Evolutionary conservation across 2,888 invertebrate species (phyloP).

Genomic region (Apodemia zela): DNA sequence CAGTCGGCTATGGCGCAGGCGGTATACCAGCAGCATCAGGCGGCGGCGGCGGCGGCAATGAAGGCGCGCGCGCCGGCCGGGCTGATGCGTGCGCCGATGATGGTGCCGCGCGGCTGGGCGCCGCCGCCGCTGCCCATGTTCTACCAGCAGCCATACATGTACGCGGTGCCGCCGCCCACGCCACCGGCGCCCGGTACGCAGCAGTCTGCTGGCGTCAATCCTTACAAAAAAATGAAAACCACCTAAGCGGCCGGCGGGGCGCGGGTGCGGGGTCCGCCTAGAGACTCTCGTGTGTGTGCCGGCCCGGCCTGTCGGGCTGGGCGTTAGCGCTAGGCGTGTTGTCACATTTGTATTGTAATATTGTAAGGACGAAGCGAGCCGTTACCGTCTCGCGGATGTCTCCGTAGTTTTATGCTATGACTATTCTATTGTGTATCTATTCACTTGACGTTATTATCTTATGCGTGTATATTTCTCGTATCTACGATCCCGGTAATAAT

Average conservation of each 20-base stretch:
- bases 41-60: constrained; percentile 89
- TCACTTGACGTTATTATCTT: constrained; percentile 75
- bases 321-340: constrained; percentile 75
- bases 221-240: constrained; percentile 95
- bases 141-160: constrained; percentile 76
- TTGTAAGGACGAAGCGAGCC: constrained; percentile 75
- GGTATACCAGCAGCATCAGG: constrained; percentile 80
- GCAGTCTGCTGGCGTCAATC: constrained; percentile 82
- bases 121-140: constrained; percentile 74
- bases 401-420: constrained; percentile 75
- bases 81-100: constrained; percentile 64
- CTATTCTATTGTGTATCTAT: constrained; percentile 73
- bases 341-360: constrained; percentile 79
- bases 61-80: constrained; percentile 84
- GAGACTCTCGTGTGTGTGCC: constrained; percentile 74
- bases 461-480: constrained; percentile 80
- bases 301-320: constrained; percentile 75
- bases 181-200: constrained; percentile 66
- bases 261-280: constrained; percentile 75
- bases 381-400: constrained; percentile 71
- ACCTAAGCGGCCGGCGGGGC: constrained; percentile 81
- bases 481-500: constrained; percentile 90
- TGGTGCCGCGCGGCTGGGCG: constrained; percentile 69
- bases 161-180: constrained; percentile 73
- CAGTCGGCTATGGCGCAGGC: constrained; percentile 64